Conservation (phyloP, 1,140 invertebrate species). For the Hormaphis cornu region DNA sequence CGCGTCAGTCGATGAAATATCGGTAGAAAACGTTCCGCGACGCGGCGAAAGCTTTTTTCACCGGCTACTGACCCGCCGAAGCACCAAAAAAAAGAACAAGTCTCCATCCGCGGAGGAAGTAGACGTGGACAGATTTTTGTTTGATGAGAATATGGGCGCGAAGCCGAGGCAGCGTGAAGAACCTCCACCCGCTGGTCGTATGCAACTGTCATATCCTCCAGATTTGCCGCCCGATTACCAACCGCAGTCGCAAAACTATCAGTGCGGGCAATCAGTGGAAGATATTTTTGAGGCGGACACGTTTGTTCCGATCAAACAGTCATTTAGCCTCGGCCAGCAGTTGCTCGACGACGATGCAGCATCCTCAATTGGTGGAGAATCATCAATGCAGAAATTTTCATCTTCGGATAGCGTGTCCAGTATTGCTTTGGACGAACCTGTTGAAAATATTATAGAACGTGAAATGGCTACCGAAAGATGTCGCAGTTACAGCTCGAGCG, state of each 20-base stretch:
- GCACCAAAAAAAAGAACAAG: slow-evolving; percentile 50
- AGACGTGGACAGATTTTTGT: slow-evolving; percentile 1
- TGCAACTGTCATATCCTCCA: slow-evolving; percentile 35
- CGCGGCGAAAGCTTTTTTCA: slow-evolving; percentile 48
- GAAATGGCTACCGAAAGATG: neutral
- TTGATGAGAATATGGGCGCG: slow-evolving; percentile 42
- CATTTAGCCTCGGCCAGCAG: neutral
- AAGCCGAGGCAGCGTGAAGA: slow-evolving; percentile 47
- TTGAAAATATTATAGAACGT: neutral
- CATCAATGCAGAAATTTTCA: slow-evolving; percentile 2
- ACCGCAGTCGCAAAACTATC: neutral
- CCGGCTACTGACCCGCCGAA: slow-evolving; percentile 53
- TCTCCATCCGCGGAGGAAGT: neutral
- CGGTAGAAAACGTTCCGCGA: slow-evolving; percentile 6
- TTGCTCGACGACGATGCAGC: neutral
- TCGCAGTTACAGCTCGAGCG: slow-evolving; percentile 16
- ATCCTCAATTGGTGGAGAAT: neutral
- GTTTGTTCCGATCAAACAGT: slow-evolving; percentile 1
- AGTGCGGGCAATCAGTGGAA: neutral
- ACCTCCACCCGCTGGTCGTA: slow-evolving; percentile 44
- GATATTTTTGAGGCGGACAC: neutral
- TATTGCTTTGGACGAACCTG: neutral
- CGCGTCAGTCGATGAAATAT: slow-evolving; percentile 10
- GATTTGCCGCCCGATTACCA: neutral
- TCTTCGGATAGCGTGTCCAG: slow-evolving; percentile 19